These are phyloP conservation scores for Sardinella longiceps DNA, from an alignment of 2,797 vertebrate species.

Conservation along the genomic window DNA sequence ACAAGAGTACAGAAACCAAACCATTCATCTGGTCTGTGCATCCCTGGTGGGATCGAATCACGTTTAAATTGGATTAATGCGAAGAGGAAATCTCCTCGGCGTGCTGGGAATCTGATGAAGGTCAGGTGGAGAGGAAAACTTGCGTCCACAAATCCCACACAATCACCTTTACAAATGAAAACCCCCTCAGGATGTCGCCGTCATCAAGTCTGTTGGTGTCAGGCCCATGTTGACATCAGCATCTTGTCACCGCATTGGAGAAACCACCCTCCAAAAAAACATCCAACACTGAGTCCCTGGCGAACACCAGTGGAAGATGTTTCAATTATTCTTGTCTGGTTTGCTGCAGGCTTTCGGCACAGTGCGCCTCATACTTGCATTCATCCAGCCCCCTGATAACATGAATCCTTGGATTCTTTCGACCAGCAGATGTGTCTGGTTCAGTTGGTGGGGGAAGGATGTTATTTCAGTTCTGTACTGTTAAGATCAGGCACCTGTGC, in stretches of 20 bases:
- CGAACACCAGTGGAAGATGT: background rate
- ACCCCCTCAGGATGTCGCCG: constrained; percentile 1
- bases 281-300: background rate
- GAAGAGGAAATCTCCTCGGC: constrained; percentile 41
- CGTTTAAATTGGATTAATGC: constrained; percentile 49
- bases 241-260: constrained; percentile 22
- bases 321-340: background rate
- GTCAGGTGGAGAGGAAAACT: constrained; percentile 43
- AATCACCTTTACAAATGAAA: background rate
- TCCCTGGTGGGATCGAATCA: constrained; percentile 31
- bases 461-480: constrained; percentile 17
- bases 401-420: constrained; percentile 15
- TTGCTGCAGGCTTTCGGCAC: background rate
- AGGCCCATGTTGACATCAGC: constrained; percentile 23
- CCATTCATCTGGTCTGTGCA: background rate
- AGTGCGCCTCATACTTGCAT: background rate
- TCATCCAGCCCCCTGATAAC: constrained; percentile 6
- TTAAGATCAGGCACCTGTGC: constrained; percentile 16
- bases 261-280: constrained; percentile 27
- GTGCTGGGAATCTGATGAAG: constrained; percentile 38
- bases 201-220: constrained; percentile 27
- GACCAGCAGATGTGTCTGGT: constrained; percentile 20
- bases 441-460: background rate
- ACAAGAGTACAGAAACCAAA: background rate
- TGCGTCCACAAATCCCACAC: background rate